Percentiles rank a stretch among this genome's conserved stretches.
Evolutionary conservation across 2,888 invertebrate genomes (phyloP).

Genomic region (Gari tellinella): DNA sequence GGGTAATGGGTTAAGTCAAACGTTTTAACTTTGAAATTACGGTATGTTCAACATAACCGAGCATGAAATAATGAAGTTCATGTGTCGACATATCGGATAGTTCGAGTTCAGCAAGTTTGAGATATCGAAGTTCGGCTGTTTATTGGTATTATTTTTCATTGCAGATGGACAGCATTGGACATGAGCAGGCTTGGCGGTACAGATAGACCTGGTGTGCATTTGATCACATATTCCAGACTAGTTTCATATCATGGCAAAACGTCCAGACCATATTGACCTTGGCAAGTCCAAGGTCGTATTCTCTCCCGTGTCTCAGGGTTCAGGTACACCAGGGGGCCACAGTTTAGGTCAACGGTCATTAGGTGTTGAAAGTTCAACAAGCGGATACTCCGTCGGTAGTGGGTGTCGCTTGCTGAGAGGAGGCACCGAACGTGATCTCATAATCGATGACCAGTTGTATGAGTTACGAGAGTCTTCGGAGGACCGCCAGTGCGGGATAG

Average conservation of each 20-base stretch:
- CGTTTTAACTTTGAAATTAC: no score
- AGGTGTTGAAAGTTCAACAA: constrained; percentile 70
- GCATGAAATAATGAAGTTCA: no score
- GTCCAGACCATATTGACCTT: constrained; percentile 48
- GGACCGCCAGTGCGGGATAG: constrained; percentile 91
- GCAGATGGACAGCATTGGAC: no score
- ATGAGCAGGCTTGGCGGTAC: no score
- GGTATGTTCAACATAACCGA: no score
- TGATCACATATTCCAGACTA: no score
- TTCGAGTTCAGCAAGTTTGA: no score
- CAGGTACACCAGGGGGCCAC: constrained; percentile 64
- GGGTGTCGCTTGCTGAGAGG: constrained; percentile 66
- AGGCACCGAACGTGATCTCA: constrained; percentile 67
- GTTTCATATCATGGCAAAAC: constrained; percentile 25
- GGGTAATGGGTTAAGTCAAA: no score
- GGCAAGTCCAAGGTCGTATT: constrained; percentile 31
- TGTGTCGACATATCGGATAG: no score
- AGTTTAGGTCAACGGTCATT: constrained; percentile 71
- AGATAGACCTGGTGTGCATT: no score
- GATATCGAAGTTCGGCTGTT: no score
- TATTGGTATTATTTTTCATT: no score
- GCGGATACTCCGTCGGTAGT: constrained; percentile 74
- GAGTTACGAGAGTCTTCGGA: constrained; percentile 41
- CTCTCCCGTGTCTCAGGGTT: constrained; percentile 18
- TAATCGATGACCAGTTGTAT: constrained; percentile 57